A percentile compares a stretch with the other conserved stretches of the same genome.
Conservation (phyloP, 2,113 vertebrate genomes). For the Spea bombifrons region DNA sequence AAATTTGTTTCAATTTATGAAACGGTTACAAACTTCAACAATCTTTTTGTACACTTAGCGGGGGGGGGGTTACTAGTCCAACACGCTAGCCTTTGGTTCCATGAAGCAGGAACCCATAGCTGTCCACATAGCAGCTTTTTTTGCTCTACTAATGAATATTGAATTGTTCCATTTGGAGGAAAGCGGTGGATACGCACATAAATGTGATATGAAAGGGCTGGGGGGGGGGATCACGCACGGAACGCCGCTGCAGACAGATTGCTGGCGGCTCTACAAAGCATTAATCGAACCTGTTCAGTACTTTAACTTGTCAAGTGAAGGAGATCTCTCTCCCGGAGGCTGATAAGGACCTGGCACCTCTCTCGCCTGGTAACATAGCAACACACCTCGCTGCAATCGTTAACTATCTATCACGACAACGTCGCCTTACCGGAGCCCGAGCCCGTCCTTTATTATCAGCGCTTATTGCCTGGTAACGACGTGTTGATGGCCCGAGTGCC, state of each 20-base stretch:
- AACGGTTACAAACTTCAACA: too few relatives aligned
- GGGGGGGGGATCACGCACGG: neutral
- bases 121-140: too few relatives aligned
- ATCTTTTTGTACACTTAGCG: too few relatives aligned
- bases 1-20: too few relatives aligned
- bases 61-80: too few relatives aligned
- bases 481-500: neutral
- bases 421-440: neutral
- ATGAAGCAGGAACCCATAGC: too few relatives aligned
- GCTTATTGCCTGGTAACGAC: neutral
- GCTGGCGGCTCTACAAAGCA: neutral
- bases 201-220: neutral
- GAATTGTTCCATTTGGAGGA: too few relatives aligned
- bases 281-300: constrained; percentile 3
- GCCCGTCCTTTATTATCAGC: neutral
- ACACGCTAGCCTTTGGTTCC: too few relatives aligned
- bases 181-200: too few relatives aligned
- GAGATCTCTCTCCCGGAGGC: neutral
- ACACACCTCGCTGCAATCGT: neutral
- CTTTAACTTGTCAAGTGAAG: neutral
- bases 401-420: neutral
- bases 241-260: neutral
- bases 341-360: neutral
- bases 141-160: too few relatives aligned
- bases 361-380: constrained; percentile 8